A percentile compares a stretch with the other conserved stretches of the same genome.
Evolutionary conservation across 2,888 invertebrate species (phyloP).

Genomic region (Cantharis flavilabris): DNA sequence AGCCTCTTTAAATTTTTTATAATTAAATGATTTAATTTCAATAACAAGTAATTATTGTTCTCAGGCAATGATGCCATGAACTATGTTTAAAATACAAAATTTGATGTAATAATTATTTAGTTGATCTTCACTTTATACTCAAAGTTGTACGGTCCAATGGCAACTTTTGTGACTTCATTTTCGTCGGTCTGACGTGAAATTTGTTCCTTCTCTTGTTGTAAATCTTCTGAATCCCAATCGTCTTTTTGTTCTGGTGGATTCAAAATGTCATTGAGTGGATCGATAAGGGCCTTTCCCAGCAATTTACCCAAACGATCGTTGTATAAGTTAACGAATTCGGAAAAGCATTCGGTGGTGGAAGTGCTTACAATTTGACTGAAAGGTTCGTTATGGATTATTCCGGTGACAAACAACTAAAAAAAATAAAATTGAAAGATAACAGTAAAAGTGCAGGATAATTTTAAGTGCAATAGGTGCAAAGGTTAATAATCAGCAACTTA

Average conservation of each 20-base stretch:
- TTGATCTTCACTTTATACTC: neutral
- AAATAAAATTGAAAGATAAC: neutral
- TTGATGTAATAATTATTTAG: neutral
- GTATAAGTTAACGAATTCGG: slow-evolving; percentile 11
- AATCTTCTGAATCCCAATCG: neutral
- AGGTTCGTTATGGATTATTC: slow-evolving; percentile 13
- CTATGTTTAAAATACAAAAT: neutral
- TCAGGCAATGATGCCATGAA: neutral
- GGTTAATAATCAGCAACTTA: neutral
- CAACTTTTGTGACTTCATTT: neutral
- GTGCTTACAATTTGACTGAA: slow-evolving; percentile 20
- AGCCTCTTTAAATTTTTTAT: no score
- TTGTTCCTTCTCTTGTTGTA: neutral
- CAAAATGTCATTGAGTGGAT: neutral
- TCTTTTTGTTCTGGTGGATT: neutral
- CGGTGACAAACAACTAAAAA: slow-evolving; percentile 14
- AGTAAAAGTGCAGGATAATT: neutral
- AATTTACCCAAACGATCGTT: slow-evolving; percentile 3
- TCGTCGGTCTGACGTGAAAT: neutral
- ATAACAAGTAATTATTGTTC: neutral
- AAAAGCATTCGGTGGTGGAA: slow-evolving; percentile 16
- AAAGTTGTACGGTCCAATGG: neutral
- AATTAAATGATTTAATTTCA: neutral
- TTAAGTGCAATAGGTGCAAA: neutral
- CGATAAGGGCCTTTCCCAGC: neutral